Conservation (phyloP, 1,140 invertebrate genomes). For the Patella vulgata region DNA sequence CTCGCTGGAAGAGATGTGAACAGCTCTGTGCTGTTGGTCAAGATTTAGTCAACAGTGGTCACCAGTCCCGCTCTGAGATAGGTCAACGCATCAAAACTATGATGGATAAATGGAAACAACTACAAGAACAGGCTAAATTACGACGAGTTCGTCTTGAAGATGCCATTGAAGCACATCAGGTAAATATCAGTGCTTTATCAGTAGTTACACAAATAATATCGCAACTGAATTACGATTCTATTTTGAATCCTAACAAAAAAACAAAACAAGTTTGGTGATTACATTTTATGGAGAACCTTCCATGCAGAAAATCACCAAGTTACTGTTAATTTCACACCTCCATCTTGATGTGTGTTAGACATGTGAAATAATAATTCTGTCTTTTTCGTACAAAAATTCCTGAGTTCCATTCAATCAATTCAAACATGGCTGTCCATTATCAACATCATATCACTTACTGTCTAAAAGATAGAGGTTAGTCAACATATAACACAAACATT, state of each 20-base stretch:
- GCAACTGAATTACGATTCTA: not conserved
- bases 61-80: constrained; percentile 75
- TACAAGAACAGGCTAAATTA: constrained; percentile 85
- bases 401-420: too few relatives aligned
- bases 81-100: constrained; percentile 77
- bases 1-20: constrained; percentile 81
- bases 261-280: too few relatives aligned
- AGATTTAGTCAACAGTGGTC: constrained; percentile 83
- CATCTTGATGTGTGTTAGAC: too few relatives aligned
- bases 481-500: too few relatives aligned
- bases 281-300: not conserved
- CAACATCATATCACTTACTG: too few relatives aligned
- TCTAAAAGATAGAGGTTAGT: too few relatives aligned
- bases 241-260: not conserved
- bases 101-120: constrained; percentile 84
- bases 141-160: constrained; percentile 90
- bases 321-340: too few relatives aligned
- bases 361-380: too few relatives aligned
- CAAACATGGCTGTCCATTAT: too few relatives aligned
- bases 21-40: constrained; percentile 80
- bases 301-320: too few relatives aligned
- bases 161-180: constrained; percentile 91
- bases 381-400: too few relatives aligned
- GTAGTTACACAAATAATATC: not conserved
- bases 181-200: constrained; percentile 49